Evolutionary conservation across 2,797 vertebrate species (phyloP).

Genomic region (Myotis myotis): DNA sequence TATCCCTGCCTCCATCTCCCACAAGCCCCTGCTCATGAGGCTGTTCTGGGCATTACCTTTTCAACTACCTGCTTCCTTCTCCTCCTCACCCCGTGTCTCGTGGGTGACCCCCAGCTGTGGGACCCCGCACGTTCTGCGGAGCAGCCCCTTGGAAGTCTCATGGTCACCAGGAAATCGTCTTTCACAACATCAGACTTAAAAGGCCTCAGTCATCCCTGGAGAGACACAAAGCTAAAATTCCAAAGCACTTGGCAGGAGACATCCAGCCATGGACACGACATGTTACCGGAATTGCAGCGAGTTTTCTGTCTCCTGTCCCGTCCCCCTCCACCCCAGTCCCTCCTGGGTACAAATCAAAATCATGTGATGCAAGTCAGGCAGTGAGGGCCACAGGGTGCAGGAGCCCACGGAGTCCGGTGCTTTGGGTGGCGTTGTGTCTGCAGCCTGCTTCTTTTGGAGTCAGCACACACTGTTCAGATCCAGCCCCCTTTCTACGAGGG

Average conservation of each 20-base stretch:
- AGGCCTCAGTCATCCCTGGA: constrained; percentile 37
- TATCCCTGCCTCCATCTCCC: not conserved
- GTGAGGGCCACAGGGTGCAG: accelerated
- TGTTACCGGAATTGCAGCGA: not conserved
- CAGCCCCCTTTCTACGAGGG: not conserved
- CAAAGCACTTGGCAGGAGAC: constrained; percentile 35
- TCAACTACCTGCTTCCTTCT: not conserved
- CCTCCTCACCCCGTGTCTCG: not conserved
- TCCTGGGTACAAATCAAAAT: not conserved
- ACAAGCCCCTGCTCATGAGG: not conserved
- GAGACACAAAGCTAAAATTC: constrained; percentile 57
- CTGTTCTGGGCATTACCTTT: not conserved
- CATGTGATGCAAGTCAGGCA: not conserved
- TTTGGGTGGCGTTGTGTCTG: not conserved
- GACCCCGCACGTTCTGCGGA: not conserved
- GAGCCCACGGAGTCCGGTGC: not conserved
- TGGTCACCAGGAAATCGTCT: constrained; percentile 57
- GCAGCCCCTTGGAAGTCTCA: not conserved
- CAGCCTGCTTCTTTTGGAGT: not conserved
- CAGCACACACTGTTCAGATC: not conserved
- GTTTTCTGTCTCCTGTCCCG: not conserved
- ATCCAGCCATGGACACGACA: not conserved
- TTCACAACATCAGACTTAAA: constrained; percentile 47
- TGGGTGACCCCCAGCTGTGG: not conserved
- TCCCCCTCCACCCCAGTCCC: not conserved